Evolutionary conservation across 2,797 vertebrate species (phyloP), one percentile per base, ranked within the genome.

Genomic region (Danio jaintianensis): DNA sequence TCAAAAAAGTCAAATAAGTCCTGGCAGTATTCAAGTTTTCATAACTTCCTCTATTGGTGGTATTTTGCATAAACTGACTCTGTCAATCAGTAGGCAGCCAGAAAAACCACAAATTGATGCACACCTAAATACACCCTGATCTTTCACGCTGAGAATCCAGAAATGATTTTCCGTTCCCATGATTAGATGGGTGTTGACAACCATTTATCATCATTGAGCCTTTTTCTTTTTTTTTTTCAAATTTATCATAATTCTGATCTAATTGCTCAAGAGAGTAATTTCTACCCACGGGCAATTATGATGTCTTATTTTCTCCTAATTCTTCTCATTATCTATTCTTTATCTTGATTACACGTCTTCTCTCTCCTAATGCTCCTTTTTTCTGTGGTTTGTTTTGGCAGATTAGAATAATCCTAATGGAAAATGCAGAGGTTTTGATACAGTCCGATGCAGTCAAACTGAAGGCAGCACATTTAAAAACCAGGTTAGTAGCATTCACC

Each of bases 381-480:
- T 1, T 56, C 9, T 64, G 5, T 66, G n/a, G n/a, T 70, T 9
- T 69, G 68, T 78, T 63, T 74, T 84, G 20, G 38, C 85, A 94
- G 93, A 91, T 94, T 58, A 88, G 84, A 47, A 86, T 85, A 58
- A 82, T 93, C 0, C 86, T 94, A 71, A 75, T 91, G 86, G 92
- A 93, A 84, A 94, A 94, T 0, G 89, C 92, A 62, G 87, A 91
- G 42, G 82, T 94, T 85, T 89, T 89, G 10, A 79, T 93, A 58
- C 88, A 90, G 80, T 91, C 88, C 16, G 90, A 93, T 84, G 84
- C 22, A 80, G 89, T 91, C 87, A 92, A 87, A 80, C 88, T 85
- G 84, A 89, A 78, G 82, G 89, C 91, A 42, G 83, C 88, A 50
- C 81, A 77, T 55, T 87, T 94, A 84, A 89, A 89, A 78, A 85